Percentiles rank a stretch among this genome's conserved stretches.
phyloP scores from a whole-genome alignment of 2,113 vertebrate genomes.

The Pleuronectes platessa region DNA sequence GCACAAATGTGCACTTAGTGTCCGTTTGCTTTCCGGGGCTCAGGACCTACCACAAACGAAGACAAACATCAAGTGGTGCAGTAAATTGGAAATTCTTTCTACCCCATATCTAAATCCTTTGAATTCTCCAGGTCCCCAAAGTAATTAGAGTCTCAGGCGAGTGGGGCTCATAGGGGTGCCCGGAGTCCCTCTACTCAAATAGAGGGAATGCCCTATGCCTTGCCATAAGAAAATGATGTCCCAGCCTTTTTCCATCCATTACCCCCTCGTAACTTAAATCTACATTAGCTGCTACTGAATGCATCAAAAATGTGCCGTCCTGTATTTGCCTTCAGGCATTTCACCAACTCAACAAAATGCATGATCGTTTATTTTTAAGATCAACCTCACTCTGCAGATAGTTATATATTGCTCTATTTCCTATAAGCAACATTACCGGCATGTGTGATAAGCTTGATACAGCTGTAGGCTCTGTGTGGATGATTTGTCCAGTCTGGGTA shows the following conservation, averaged over 20 bases:
- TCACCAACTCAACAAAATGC: conserved; percentile 47
- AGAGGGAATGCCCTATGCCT: conserved; percentile 73
- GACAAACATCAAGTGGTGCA: conserved; percentile 84
- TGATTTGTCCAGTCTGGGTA: conserved; percentile 28
- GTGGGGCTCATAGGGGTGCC: conserved; percentile 73
- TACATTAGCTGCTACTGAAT: conserved; percentile 50
- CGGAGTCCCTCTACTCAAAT: conserved; percentile 74
- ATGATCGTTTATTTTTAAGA: conserved; percentile 44
- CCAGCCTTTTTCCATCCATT: conserved; percentile 72
- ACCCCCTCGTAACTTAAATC: conserved; percentile 67
- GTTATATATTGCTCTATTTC: conserved; percentile 18
- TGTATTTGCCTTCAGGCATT: conserved; percentile 42
- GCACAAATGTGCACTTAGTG: conserved; percentile 76
- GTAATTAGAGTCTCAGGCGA: conserved; percentile 85
- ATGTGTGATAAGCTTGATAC: conserved; percentile 42
- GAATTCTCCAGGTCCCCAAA: conserved; percentile 86
- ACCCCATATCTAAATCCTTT: conserved; percentile 80
- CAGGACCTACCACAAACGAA: conserved; percentile 71
- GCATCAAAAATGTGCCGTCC: conserved; percentile 33
- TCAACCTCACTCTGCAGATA: conserved; percentile 40
- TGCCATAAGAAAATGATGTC: conserved; percentile 72
- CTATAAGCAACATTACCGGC: conserved; percentile 18
- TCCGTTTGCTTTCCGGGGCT: conserved; percentile 76
- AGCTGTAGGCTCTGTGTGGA: conserved; percentile 25
- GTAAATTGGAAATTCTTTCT: conserved; percentile 83